These are phyloP conservation scores for Macrobrachium rosenbergii DNA, from an alignment of 1,140 invertebrate species.

Conservation along the genomic window DNA sequence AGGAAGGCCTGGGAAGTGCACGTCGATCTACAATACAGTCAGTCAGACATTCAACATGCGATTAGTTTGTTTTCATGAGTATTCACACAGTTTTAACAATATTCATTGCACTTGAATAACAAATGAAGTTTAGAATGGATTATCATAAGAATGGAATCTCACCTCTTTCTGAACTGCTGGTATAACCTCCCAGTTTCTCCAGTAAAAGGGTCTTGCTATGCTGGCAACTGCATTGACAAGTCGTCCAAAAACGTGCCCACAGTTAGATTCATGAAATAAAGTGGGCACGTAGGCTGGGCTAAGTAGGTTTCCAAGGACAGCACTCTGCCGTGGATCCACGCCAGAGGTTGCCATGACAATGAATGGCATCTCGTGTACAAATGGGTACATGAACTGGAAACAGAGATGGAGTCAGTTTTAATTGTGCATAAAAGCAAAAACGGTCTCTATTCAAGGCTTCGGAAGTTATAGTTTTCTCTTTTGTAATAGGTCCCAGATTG, in stretches of 20 bases:
- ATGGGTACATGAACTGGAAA: slow-evolving; percentile 20
- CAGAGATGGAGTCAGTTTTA: not conserved
- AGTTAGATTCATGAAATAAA: not conserved
- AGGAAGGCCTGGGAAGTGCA: slow-evolving; percentile 27
- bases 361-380: slow-evolving; percentile 19
- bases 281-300: slow-evolving; percentile 23
- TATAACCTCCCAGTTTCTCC: slow-evolving; percentile 21
- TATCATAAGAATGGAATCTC: not conserved
- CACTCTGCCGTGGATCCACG: slow-evolving; percentile 12
- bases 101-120: too few relatives aligned
- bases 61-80: too few relatives aligned
- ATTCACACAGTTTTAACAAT: too few relatives aligned
- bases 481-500: too few relatives aligned
- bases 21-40: not conserved
- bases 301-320: slow-evolving; percentile 25
- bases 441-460: too few relatives aligned
- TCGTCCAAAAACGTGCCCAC: not conserved
- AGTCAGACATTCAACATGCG: not conserved
- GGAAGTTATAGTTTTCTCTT: too few relatives aligned
- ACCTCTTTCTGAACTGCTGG: slow-evolving; percentile 23
- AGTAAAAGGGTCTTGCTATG: not conserved
- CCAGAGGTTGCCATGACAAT: slow-evolving; percentile 11
- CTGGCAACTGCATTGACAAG: not conserved
- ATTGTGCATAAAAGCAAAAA: too few relatives aligned
- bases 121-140: not conserved